phyloP scores from a whole-genome alignment of 2,113 vertebrate genomes.

The Daubentonia madagascariensis region DNA sequence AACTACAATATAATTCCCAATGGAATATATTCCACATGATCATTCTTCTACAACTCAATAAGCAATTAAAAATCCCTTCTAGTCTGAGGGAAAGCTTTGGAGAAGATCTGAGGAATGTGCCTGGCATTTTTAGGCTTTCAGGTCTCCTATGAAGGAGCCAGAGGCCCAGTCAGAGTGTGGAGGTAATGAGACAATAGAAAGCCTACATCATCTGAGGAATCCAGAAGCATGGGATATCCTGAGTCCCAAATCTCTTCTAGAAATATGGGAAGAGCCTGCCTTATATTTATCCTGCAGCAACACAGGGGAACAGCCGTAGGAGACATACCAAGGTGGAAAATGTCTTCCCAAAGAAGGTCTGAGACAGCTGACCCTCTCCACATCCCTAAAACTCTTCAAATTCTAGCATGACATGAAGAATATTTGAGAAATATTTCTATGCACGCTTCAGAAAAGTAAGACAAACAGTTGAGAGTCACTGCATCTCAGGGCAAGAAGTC shows the following conservation, averaged over 20 bases:
- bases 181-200: not conserved
- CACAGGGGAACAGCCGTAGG: not conserved
- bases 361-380: not conserved
- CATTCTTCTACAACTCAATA: not conserved
- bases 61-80: not conserved
- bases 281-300: not conserved
- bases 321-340: not conserved
- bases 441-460: not conserved
- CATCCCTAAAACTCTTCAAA: not conserved
- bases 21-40: not conserved
- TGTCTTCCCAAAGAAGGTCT: not conserved
- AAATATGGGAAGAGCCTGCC: too few relatives aligned
- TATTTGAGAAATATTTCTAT: not conserved
- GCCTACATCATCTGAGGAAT: not conserved
- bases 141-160: not conserved
- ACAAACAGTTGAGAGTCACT: not conserved
- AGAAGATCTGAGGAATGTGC: not conserved
- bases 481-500: not conserved
- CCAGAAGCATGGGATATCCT: not conserved
- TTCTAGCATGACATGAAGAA: not conserved
- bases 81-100: not conserved
- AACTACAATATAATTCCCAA: not conserved
- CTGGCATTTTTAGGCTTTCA: not conserved
- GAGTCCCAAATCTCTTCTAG: not conserved
- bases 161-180: not conserved